Conservation (phyloP, 64 coral and sea anemone genomes). For the Montipora capricornis region DNA sequence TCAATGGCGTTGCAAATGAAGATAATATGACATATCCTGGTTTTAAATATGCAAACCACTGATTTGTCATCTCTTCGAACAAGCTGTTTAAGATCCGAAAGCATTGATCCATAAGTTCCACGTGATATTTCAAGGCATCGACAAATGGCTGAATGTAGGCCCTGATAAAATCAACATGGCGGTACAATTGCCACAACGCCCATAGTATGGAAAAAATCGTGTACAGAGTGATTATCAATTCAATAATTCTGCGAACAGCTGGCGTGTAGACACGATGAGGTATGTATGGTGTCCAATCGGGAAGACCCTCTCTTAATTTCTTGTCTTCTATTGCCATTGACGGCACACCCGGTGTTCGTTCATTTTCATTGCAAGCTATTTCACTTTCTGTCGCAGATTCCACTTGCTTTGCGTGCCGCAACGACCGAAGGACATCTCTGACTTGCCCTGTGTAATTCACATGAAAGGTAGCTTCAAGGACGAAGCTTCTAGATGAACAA, state of each 20-base stretch:
- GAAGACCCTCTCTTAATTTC: conserved; percentile 86
- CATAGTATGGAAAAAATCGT: conserved; percentile 92
- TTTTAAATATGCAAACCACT: conserved; percentile 92
- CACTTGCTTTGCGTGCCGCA: conserved; percentile 77
- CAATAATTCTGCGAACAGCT: conserved; percentile 71
- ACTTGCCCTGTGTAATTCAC: conserved; percentile 94
- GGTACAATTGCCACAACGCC: conserved; percentile 98
- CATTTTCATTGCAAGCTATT: background rate
- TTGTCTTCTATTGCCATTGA: background rate
- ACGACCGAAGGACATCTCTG: conserved; percentile 85
- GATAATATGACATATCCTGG: conserved; percentile 87
- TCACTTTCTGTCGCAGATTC: background rate
- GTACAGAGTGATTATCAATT: conserved; percentile 81
- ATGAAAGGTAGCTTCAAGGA: conserved; percentile 80
- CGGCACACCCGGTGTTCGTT: background rate
- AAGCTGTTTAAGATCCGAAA: conserved; percentile 83
- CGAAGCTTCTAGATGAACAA: conserved; percentile 21
- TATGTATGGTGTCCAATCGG: conserved; percentile 93
- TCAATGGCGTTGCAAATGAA: conserved; percentile 72
- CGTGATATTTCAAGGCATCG: conserved; percentile 77
- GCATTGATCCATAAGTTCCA: conserved; percentile 78
- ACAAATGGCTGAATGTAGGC: conserved; percentile 85
- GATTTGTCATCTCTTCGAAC: conserved; percentile 88
- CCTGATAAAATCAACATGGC: conserved; percentile 95
- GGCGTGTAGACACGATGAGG: conserved; percentile 87